Evolutionary conservation across 2,888 invertebrate genomes (phyloP), one percentile per base, ranked within the genome.

Genomic region (Harpalus rufipes): DNA sequence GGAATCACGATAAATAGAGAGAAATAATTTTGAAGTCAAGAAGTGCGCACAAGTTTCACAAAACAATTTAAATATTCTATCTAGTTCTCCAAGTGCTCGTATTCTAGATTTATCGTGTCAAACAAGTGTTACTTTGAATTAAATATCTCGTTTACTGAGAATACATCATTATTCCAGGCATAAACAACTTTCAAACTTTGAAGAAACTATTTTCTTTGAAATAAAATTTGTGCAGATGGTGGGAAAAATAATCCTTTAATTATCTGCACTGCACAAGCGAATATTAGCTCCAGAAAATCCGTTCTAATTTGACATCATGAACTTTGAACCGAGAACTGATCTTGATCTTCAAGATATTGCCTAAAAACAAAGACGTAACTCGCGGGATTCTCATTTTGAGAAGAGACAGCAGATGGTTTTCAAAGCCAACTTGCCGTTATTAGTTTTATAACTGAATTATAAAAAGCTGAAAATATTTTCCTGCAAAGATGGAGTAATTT

Each of bases 361-460:
- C 5, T 18, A 63, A 25, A 25, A 21, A 21, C 16, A 56, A 74
- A 21, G 72, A 63, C 25, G 65, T 65, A 21, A 25, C 65, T 32
- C 25, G 16, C 32, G 44, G 44, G 74, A n/a, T 44, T 74, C 41
- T 44, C 51, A 44, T 44, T 12, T 44, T 51, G 18, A 14, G 51
- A 56, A 25, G 7, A 12, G 41, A 72, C 25, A 56, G 10, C 74
- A 74, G 74, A 18, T 72, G 72, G 72, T 14, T 21, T 7, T 16
- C 8, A 68, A 32, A 32, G n/a, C 72, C 14, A 41, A 8, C 72
- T 16, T 44, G 39, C 41, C 74, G 51, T 44, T 74, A 74, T 74
- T 74, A 74, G 44, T 74, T 74, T 74, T 74, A 74, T 74, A 44
- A 74, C 51, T 74, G 74, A 74, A 74, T 74, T 51, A 74, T 74